A percentile compares a stretch with the other conserved stretches of the same genome.
Conservation (phyloP, 2,113 vertebrate species). For the Hippocampus barbouri region DNA sequence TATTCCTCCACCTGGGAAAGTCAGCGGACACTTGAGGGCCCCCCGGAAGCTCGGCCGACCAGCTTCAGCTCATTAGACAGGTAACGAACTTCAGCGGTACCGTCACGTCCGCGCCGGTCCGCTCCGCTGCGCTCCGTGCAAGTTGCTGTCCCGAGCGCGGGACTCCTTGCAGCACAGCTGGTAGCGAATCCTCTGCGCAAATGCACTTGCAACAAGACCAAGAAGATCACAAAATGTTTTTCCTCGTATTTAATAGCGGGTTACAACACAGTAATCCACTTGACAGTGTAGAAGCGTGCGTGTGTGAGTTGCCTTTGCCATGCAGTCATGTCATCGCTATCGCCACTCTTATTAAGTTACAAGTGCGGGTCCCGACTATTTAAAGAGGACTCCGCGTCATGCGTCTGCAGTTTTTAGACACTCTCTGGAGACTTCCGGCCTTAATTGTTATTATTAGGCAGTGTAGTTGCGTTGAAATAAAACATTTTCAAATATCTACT, state of each 20-base stretch:
- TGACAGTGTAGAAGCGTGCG: neutral
- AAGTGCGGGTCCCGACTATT: constrained; percentile 1
- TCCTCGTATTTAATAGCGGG: neutral
- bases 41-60: neutral
- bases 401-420: constrained; percentile 1
- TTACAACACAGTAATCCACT: neutral
- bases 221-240: neutral
- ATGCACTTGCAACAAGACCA: neutral
- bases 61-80: neutral
- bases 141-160: neutral
- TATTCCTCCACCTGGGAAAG: neutral
- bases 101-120: neutral
- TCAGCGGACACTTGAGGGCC: neutral
- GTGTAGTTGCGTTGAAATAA: neutral
- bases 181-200: neutral
- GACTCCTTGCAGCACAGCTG: neutral
- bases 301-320: neutral
- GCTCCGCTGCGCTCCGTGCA: neutral
- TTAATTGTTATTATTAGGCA: neutral
- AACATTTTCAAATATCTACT: neutral
- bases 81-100: neutral
- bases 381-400: neutral
- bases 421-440: neutral
- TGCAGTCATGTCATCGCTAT: neutral
- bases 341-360: neutral